Conservation (phyloP, 35 echinoderm and acorn worm genomes). For the Hemicentrotus pulcherrimus region DNA sequence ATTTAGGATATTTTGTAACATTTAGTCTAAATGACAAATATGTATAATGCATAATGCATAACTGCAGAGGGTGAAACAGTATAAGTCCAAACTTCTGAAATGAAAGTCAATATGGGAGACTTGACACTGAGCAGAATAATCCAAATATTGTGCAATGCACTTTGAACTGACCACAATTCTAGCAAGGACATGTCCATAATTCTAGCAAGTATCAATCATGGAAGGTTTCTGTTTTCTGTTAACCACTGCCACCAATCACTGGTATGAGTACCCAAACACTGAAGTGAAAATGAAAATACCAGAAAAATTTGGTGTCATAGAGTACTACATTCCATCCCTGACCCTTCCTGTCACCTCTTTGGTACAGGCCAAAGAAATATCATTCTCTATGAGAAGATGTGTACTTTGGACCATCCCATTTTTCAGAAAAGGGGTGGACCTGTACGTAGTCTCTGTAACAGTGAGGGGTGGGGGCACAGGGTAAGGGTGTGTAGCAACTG, state of each 20-base stretch:
- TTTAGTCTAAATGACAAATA: no score
- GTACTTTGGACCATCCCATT: neutral
- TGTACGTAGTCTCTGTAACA: no score
- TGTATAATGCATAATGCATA: no score
- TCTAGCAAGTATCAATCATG: no score
- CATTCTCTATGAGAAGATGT: neutral
- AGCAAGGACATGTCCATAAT: no score
- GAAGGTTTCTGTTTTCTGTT: neutral
- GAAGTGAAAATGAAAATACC: conserved; percentile 12
- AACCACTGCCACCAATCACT: neutral
- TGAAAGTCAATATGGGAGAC: neutral
- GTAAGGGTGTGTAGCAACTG: no score
- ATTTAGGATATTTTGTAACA: no score
- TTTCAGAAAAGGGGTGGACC: neutral
- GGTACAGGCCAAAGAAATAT: neutral
- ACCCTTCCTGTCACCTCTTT: neutral
- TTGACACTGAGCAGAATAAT: neutral
- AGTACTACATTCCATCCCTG: neutral
- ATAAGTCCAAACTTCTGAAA: neutral
- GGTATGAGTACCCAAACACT: neutral
- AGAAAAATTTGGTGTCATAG: neutral
- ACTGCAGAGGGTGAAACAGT: no score
- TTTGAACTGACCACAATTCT: neutral
- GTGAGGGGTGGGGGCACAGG: no score
- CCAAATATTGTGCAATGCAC: neutral